Base-by-base conservation (phyloP, 2,888 invertebrate species). In the Iphiclides podalirius region DNA sequence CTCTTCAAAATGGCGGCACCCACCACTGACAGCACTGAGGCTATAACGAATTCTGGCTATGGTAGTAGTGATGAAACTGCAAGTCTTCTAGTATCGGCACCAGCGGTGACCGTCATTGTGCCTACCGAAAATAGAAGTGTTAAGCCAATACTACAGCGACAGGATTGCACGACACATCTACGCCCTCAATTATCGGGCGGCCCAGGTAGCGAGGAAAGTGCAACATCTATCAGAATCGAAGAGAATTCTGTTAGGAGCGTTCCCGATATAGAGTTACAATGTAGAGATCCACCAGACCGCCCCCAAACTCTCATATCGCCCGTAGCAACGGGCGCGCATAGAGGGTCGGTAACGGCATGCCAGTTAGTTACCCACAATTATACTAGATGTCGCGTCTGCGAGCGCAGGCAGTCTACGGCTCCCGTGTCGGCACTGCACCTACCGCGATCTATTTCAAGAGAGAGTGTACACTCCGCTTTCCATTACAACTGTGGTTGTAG, bases 41-140 rank as follows among this genome's bases (percentile, higher is more conserved):
- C 90, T 44, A 89, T 85, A 42, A 89, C 90, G 39, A 92, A 92
- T 72, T 92, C 92, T 37, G 92, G 92, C 54, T 92, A 92, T 67
- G 92, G 94, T 59, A 94, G 94, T 78, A 93, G 93, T 71, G 95
- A 95, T 79, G 95, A 95, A 86, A 95, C 95, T 47, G 93, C 94
- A 49, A 94, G 95, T 64, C 91, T 95, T 53, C 90, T 96, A 59
- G 92, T 94, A 55, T 91, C 92, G 56, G 91, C 91, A 47, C 91
- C 92, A 36, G 85, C 90, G 7, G 90, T 91, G 63, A 89, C 87
- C 26, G 82, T 88, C 44, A 84, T 87, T 57, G 82, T 86, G 4
- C 85, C 90, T 35, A 74, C 88, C 44, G 84, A 90, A 57, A 86
- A 82, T 57, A 74, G 82, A 70, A 81, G 90, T 52, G 90, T 91